A percentile compares a stretch with the other conserved stretches of the same genome.
These are phyloP conservation scores for Puntigrus tetrazona DNA, from an alignment of 2,113 vertebrate genomes.

Conservation along the genomic window DNA sequence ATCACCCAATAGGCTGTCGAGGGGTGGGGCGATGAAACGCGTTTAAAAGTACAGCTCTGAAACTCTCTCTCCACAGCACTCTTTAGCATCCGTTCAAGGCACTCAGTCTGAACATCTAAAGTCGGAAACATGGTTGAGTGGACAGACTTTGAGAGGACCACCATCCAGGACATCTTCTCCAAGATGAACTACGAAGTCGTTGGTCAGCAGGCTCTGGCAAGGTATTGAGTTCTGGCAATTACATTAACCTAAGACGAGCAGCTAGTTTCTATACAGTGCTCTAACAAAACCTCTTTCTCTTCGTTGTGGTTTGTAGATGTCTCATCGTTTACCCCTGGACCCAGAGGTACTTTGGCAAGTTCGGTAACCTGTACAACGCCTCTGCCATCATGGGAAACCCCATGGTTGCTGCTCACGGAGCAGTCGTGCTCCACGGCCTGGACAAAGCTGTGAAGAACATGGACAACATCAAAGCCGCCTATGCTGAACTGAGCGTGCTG, in stretches of 20 bases:
- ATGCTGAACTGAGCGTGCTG: conserved; percentile 76
- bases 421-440: conserved; percentile 73
- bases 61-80: neutral
- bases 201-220: conserved; percentile 57
- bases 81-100: neutral
- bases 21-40: conserved; percentile 19
- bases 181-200: neutral
- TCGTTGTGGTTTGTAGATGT: conserved; percentile 58
- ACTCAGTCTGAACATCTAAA: conserved; percentile 24
- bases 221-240: conserved; percentile 51
- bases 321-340: conserved; percentile 76
- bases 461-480: conserved; percentile 69
- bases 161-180: conserved; percentile 50
- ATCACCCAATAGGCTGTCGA: neutral
- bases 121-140: conserved; percentile 66
- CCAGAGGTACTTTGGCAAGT: conserved; percentile 83
- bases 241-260: conserved; percentile 54
- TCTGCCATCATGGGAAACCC: conserved; percentile 67
- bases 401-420: conserved; percentile 71
- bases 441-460: conserved; percentile 74
- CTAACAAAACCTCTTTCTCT: neutral
- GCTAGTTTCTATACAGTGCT: neutral
- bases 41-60: conserved; percentile 22
- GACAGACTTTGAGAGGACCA: conserved; percentile 63
- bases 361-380: conserved; percentile 74